Evolutionary conservation across 2,888 invertebrate species (phyloP).

Genomic region (Pammene aurita): DNA sequence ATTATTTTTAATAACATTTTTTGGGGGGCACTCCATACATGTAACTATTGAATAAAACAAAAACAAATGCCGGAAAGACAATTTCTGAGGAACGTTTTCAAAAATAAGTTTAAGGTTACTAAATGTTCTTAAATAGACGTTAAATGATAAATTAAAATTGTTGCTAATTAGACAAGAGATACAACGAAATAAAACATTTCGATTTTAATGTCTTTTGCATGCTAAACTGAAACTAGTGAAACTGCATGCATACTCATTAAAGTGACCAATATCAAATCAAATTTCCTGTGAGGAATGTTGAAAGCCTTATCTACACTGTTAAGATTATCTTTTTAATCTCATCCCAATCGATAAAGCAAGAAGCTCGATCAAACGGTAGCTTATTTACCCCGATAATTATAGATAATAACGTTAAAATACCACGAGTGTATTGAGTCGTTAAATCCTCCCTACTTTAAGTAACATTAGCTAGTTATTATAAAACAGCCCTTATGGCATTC

Average conservation of each 20-base stretch:
- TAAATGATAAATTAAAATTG: too few species aligned
- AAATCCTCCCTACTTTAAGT: constrained; percentile 21
- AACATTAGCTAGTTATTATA: not conserved
- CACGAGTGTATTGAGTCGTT: constrained; percentile 29
- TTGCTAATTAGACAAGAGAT: too few species aligned
- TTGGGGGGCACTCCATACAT: too few species aligned
- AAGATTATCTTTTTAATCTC: constrained; percentile 17
- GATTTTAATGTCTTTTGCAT: too few species aligned
- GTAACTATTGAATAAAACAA: too few species aligned
- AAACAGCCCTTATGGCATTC: constrained; percentile 45
- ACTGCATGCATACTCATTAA: not conserved
- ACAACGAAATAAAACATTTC: too few species aligned
- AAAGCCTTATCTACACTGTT: constrained; percentile 17
- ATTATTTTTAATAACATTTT: too few species aligned
- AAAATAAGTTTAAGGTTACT: too few species aligned
- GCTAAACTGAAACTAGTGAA: too few species aligned
- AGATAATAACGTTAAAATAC: constrained; percentile 43
- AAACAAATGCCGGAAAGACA: too few species aligned
- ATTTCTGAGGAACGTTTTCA: too few species aligned
- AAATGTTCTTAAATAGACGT: too few species aligned
- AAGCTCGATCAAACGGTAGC: constrained; percentile 35
- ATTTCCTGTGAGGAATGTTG: not conserved
- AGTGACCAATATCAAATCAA: not conserved
- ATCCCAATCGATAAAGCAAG: constrained; percentile 18
- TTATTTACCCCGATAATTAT: constrained; percentile 48